phyloP scores from a whole-genome alignment of 2,797 vertebrate species.

The Clarias pachynema region DNA sequence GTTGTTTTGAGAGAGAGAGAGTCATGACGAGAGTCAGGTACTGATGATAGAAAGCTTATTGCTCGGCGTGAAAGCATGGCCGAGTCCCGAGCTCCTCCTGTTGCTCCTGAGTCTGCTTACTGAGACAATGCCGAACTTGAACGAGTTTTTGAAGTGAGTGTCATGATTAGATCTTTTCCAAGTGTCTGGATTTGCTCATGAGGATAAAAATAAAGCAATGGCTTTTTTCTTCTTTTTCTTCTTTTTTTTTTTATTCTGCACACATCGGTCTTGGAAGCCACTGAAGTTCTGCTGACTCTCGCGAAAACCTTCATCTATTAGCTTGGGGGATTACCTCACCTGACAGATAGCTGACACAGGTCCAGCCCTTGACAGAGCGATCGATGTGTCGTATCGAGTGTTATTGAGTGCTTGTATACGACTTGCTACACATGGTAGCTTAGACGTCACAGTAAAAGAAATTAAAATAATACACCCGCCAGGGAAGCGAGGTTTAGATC shows the following conservation, averaged over 20 bases:
- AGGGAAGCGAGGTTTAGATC: constrained; percentile 22
- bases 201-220: neutral
- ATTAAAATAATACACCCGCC: neutral
- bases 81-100: neutral
- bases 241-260: neutral
- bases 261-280: neutral
- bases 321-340: neutral
- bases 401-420: neutral
- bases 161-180: neutral
- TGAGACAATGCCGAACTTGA: neutral
- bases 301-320: constrained; percentile 1
- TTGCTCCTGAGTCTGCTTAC: neutral
- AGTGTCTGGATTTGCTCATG: neutral
- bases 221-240: neutral
- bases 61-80: neutral
- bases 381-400: neutral
- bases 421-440: neutral
- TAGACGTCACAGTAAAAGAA: neutral
- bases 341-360: constrained; percentile 3
- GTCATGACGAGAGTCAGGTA: neutral
- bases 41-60: neutral
- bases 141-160: neutral
- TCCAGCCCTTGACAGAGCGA: constrained; percentile 20
- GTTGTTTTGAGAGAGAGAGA: neutral
- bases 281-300: constrained; percentile 31